Percentiles rank a stretch among this genome's conserved stretches.
Evolutionary conservation across 2,888 invertebrate genomes (phyloP).

Genomic region (Clostera curtula): DNA sequence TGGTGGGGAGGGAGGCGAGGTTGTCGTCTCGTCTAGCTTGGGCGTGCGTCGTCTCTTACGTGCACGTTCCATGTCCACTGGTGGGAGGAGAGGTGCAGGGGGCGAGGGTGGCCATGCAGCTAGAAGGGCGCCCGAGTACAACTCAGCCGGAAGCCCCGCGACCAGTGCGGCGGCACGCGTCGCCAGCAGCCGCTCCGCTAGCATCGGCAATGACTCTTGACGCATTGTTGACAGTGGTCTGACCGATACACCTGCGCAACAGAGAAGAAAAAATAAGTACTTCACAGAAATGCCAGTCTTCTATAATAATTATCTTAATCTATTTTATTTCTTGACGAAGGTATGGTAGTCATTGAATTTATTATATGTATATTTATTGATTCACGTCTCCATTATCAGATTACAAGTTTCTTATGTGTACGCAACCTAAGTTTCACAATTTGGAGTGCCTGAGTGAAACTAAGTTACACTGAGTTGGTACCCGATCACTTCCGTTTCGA

Average conservation of each 20-base stretch:
- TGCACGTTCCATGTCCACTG: conserved; percentile 57
- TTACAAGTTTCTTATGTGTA: too few species aligned
- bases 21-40: conserved; percentile 58
- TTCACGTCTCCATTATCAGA: too few species aligned
- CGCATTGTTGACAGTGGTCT: conserved; percentile 67
- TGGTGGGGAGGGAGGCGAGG: conserved; percentile 51
- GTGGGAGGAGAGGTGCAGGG: conserved; percentile 71
- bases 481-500: conserved; percentile 58
- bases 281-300: too few species aligned
- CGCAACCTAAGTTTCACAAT: conserved; percentile 2
- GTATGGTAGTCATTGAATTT: neutral
- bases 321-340: neutral
- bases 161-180: conserved; percentile 69
- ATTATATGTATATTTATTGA: neutral
- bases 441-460: conserved; percentile 6
- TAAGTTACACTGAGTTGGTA: conserved; percentile 21
- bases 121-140: conserved; percentile 78
- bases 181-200: conserved; percentile 71
- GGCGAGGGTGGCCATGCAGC: conserved; percentile 74
- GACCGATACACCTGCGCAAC: conserved; percentile 63
- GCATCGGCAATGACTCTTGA: conserved; percentile 64
- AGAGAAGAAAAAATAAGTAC: conserved; percentile 5
- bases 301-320: too few species aligned
- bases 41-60: conserved; percentile 66
- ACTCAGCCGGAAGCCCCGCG: conserved; percentile 75